Base-by-base conservation (phyloP, 2,888 invertebrate genomes). In the Tipula unca region DNA sequence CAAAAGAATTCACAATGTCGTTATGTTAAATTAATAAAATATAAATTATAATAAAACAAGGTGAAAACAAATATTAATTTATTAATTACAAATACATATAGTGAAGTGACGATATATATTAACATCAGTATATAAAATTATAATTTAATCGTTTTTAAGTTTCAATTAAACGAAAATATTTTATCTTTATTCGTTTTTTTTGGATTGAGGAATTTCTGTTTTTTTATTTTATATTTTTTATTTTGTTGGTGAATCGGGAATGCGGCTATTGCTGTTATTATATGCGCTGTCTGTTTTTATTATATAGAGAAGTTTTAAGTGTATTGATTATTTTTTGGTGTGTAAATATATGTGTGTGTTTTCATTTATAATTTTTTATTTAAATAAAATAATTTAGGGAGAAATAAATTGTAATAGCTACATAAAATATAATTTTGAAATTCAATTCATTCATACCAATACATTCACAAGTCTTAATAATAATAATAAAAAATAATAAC, bases 231-330 rank as follows among this genome's bases (percentile, higher is more conserved):
- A 14, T 82, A 6, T 82, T 83, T 84, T 84, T 84, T 6, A 17
- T 29, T n/a, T 84, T 84, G 83, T 84, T 29, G n/a, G 35, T 35
- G 83, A 32, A 35, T 36, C 39, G 35, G 84, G 84, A 85, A 85
- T 85, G 84, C 84, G 84, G 84, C 84, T 85, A 85, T 85, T 85
- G 84, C 84, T 85, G 84, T 85, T 83, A 32, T 83, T 83, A 83
- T 83, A 83, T 83, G 83, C 83, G 83, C 83, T 83, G 83, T 83
- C 83, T 83, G 83, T 83, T 85, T 85, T 85, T 36, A 20, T 36
- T 39, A 14, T 25, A 85, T 85, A 25, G 36, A 85, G 13, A 85
- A 39, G 36, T 83, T 83, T 29, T 83, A 83, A 29, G 35, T 83
- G 83, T 83, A 83, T 83, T 83, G 83, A 83, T 83, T 83, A 17